phyloP scores from a whole-genome alignment of 2,113 vertebrate genomes.

The Cromileptes altivelis region DNA sequence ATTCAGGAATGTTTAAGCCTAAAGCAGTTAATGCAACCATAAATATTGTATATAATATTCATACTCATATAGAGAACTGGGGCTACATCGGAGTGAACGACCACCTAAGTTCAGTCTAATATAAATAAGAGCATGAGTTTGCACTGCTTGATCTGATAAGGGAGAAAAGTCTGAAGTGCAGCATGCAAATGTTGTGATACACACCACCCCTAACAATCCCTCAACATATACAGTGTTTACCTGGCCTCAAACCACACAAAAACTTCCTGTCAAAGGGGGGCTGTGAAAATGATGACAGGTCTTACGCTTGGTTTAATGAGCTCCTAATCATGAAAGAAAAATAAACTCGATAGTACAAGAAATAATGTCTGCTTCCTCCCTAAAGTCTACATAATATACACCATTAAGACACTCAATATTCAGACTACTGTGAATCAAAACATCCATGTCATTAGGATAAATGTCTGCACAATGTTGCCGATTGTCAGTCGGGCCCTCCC shows the following conservation, averaged over 20 bases:
- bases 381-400: neutral
- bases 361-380: constrained; percentile 1
- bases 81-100: neutral
- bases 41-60: neutral
- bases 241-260: constrained; percentile 36
- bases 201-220: constrained; percentile 2
- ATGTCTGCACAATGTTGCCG: constrained; percentile 42
- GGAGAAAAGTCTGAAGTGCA: neutral
- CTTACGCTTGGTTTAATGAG: constrained; percentile 23
- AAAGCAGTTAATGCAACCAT: neutral
- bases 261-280: constrained; percentile 42
- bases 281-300: constrained; percentile 7
- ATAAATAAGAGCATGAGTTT: neutral
- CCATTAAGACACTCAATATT: constrained; percentile 18
- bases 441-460: constrained; percentile 42
- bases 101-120: neutral
- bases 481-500: constrained; percentile 24
- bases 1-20: neutral
- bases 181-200: constrained; percentile 15
- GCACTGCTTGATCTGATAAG: neutral
- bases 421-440: constrained; percentile 33
- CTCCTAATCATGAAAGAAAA: constrained; percentile 30
- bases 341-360: neutral
- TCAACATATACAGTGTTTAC: constrained; percentile 28
- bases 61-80: neutral